Conservation (phyloP, 2,797 vertebrate genomes). For the Phyllotis vaccarum region DNA sequence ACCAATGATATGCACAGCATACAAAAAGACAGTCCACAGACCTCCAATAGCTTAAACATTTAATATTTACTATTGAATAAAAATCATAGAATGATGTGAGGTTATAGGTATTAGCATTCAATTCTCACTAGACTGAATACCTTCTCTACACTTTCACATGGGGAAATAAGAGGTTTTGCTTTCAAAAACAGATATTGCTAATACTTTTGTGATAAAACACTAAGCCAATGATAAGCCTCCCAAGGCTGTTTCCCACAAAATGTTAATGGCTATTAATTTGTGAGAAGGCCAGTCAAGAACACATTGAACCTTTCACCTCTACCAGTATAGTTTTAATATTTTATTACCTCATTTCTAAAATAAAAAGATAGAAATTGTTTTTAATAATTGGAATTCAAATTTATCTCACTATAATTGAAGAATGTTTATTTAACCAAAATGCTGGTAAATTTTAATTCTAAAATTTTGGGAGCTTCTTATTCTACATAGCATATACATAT, state of each 20-base stretch:
- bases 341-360: not conserved
- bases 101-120: not conserved
- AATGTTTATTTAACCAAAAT: not conserved
- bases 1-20: no score
- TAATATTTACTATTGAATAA: conserved; percentile 59
- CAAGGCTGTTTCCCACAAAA: not conserved
- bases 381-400: not conserved
- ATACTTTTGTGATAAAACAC: not conserved
- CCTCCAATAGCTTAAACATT: not conserved
- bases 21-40: no score
- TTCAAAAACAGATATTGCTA: not conserved
- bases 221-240: not conserved
- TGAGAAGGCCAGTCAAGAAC: not conserved
- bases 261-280: not conserved
- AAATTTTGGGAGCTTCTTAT: not conserved
- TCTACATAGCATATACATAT: not conserved
- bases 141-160: rapidly evolving
- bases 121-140: not conserved
- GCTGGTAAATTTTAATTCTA: not conserved
- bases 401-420: not conserved
- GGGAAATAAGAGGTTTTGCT: rapidly evolving
- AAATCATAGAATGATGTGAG: conserved; percentile 34
- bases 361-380: not conserved
- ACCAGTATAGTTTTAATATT: not conserved
- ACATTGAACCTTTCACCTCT: not conserved